Evolutionary conservation across 2,888 invertebrate species (phyloP).

Genomic region (Catocala nupta): DNA sequence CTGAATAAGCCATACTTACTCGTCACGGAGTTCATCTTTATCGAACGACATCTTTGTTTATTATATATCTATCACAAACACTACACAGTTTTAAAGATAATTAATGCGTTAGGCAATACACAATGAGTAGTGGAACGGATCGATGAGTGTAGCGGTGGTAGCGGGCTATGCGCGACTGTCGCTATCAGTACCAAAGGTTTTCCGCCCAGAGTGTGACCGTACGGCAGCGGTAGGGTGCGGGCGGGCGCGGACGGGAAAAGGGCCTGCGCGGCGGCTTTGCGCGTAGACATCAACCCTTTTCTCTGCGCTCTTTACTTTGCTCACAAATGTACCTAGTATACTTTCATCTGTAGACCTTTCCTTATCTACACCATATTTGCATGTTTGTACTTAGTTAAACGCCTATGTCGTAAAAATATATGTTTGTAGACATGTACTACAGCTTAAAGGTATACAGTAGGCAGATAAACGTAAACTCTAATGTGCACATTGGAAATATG

Average conservation of each 20-base stretch:
- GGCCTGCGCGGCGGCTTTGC: constrained; percentile 62
- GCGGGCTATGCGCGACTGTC: constrained; percentile 72
- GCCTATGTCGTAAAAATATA: too few relatives aligned
- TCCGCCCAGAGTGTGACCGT: constrained; percentile 64
- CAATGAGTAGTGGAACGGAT: constrained; percentile 59
- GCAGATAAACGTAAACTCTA: too few relatives aligned
- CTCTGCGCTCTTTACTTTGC: constrained; percentile 23
- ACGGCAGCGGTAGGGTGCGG: constrained; percentile 68
- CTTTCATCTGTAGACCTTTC: constrained; percentile 26
- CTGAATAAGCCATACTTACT: constrained; percentile 85
- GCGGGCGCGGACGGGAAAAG: constrained; percentile 51
- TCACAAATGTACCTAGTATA: constrained; percentile 24
- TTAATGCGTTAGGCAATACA: constrained; percentile 50
- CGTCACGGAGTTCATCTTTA: constrained; percentile 90
- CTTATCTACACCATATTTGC: constrained; percentile 1
- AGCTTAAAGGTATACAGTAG: too few relatives aligned
- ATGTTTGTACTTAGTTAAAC: neutral
- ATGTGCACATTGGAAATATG: too few relatives aligned
- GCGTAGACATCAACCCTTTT: constrained; percentile 36
- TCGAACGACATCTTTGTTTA: constrained; percentile 85
- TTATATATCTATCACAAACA: constrained; percentile 51
- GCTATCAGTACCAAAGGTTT: constrained; percentile 56
- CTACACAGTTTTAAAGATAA: constrained; percentile 57
- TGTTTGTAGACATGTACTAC: too few relatives aligned
- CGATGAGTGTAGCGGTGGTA: constrained; percentile 69